Evolutionary conservation across 2,113 vertebrate genomes (phyloP).

Genomic region (human): GRCh38 chr19:47880501-47881000

Average conservation of each 20-base stretch:
- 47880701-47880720: background rate
- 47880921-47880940: background rate
- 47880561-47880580: no score
- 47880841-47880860: background rate
- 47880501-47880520: background rate
- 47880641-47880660: background rate
- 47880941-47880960: accelerated
- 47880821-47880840: no score
- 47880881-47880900: background rate
- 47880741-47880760: background rate
- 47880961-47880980: background rate
- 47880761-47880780: background rate
- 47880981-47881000: background rate
- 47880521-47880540: no score
- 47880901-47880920: background rate
- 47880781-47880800: background rate
- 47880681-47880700: background rate
- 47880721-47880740: background rate
- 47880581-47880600: background rate
- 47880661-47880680: background rate
- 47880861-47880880: background rate
- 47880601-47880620: background rate
- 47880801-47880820: background rate
- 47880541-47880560: background rate
- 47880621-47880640: background rate